These are phyloP conservation scores for Corbicula japonica DNA, from an alignment of 2,888 invertebrate genomes.

Conservation along the genomic window DNA sequence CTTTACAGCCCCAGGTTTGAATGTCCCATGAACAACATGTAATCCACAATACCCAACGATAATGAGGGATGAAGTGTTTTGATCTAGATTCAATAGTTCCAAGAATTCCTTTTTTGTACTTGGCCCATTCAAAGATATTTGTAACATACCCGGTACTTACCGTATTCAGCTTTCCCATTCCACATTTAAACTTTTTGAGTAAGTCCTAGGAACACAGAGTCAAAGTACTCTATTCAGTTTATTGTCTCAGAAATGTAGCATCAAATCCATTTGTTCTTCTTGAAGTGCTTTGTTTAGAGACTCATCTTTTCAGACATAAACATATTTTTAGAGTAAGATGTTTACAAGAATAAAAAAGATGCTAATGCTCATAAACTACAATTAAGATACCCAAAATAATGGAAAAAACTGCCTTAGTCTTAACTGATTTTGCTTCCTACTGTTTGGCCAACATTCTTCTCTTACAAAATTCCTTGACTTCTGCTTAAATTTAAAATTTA, in stretches of 20 bases:
- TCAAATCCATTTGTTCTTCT: conserved; percentile 65
- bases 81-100: conserved; percentile 23
- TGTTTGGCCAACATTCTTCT: no score
- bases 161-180: conserved; percentile 22
- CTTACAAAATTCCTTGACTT: no score
- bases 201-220: conserved; percentile 52
- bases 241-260: conserved; percentile 42
- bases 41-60: conserved; percentile 68
- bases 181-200: conserved; percentile 27
- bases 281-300: conserved; percentile 48
- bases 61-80: conserved; percentile 32
- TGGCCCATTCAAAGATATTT: conserved; percentile 57
- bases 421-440: no score
- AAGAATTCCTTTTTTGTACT: conserved; percentile 47
- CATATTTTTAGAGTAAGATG: no score
- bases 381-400: no score
- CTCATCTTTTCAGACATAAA: no score
- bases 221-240: conserved; percentile 44
- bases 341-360: no score
- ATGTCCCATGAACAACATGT: conserved; percentile 64
- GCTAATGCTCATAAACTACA: no score
- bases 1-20: conserved; percentile 46
- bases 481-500: no score
- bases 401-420: no score
- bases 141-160: conserved; percentile 33